phyloP scores from a whole-genome alignment of 2,888 invertebrate species.

The Clitarchus hookeri region DNA sequence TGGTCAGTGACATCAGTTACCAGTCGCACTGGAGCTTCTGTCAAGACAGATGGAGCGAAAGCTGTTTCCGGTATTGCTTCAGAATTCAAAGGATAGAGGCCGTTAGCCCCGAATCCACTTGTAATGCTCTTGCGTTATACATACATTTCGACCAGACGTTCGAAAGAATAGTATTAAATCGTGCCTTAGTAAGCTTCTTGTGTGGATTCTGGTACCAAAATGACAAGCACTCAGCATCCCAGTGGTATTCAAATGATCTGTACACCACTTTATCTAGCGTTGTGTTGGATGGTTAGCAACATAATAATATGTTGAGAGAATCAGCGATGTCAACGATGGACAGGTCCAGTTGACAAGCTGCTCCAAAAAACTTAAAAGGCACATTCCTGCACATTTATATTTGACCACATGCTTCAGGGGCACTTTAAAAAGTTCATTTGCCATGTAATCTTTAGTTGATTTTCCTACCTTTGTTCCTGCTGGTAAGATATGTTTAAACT shows the following conservation, averaged over 20 bases:
- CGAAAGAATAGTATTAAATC: conserved; percentile 44
- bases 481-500: not conserved
- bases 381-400: not conserved
- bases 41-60: conserved; percentile 2
- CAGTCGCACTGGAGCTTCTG: not conserved
- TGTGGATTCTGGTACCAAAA: conserved; percentile 39
- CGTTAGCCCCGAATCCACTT: not conserved
- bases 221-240: conserved; percentile 43
- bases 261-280: conserved; percentile 25
- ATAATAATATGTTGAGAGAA: conserved; percentile 3
- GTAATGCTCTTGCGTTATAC: not conserved
- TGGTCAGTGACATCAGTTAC: not conserved
- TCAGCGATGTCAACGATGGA: conserved; percentile 23
- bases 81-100: conserved; percentile 18
- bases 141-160: conserved; percentile 37
- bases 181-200: conserved; percentile 39
- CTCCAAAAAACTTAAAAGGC: not conserved
- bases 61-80: not conserved
- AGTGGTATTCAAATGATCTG: conserved; percentile 41
- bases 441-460: not conserved
- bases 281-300: too few species aligned
- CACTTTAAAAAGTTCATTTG: not conserved
- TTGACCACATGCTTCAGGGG: not conserved
- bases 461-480: not conserved
- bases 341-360: conserved; percentile 30